Evolutionary conservation across 2,113 vertebrate genomes (phyloP).

Genomic region (Sorex fumeus): DNA sequence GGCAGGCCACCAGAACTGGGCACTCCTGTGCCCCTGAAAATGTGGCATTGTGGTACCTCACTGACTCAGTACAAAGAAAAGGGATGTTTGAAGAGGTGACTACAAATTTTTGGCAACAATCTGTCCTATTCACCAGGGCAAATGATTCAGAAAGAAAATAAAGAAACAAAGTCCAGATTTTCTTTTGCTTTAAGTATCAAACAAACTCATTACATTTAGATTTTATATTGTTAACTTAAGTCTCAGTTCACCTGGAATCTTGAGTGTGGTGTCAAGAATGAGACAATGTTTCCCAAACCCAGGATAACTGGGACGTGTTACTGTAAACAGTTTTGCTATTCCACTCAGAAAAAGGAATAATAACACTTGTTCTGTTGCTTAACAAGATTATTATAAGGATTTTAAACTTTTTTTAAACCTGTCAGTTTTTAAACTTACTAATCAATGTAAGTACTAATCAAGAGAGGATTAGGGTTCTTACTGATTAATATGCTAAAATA

Average conservation of each 20-base stretch:
- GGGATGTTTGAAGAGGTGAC: background rate
- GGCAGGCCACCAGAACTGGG: background rate
- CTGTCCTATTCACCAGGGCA: background rate
- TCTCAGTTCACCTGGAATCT: background rate
- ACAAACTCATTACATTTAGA: background rate
- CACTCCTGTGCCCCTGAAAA: background rate
- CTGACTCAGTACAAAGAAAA: background rate
- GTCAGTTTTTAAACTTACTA: slow-evolving; percentile 15
- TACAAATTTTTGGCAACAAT: too few species aligned
- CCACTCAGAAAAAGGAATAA: background rate
- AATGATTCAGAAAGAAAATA: background rate
- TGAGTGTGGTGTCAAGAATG: background rate
- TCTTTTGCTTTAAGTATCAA: background rate
- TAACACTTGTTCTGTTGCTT: background rate
- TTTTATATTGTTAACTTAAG: background rate
- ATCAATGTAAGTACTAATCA: background rate
- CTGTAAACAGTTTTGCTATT: background rate
- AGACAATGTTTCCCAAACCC: background rate
- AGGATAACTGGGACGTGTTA: background rate
- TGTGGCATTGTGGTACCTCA: background rate
- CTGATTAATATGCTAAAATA: slow-evolving; percentile 47
- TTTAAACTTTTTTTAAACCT: slow-evolving; percentile 25
- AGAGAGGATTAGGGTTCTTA: background rate
- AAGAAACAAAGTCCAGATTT: background rate
- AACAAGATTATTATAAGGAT: background rate